Evolutionary conservation across 2,888 invertebrate genomes (phyloP), one percentile per base, ranked within the genome.

Genomic region (Nephrocerus scutellatus): DNA sequence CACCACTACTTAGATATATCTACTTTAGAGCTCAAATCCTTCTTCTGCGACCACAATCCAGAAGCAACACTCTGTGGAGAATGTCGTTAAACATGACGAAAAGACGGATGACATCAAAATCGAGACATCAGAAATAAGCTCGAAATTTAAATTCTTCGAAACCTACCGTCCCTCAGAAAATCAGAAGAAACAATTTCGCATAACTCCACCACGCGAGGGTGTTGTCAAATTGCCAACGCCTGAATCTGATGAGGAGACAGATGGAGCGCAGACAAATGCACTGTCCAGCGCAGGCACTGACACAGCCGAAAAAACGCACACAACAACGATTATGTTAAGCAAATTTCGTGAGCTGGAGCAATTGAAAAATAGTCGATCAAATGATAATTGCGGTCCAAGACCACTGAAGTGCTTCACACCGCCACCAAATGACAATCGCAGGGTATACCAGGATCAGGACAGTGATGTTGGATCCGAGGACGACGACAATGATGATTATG

Each of bases 311-410:
- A 56, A 74, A 3, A 58, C 63, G 4, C 82, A 82, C 61, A 89
- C 89, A 1, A 84, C 92, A 10, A 81, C 83, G 28, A 80, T 85
- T 57, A 91, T 93, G 84, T 75, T 92, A 50, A 78, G 75, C 55
- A 85, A 90, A 52, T 93, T 93, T 75, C 75, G 90, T 2, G 84
- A 89, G 70, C 79, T 93, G 75, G 92, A 92, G 70, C 81, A 83
- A 54, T 76, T 78, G 41, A 70, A 74, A 45, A 70, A 72, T 10
- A 73, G 72, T 12, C 64, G 76, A 12, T 72, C 32, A 12, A 44
- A 39, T 3, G 41, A 41, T 5, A n/a, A 41, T 9, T 25, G 20
- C 8, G 78, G 84, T 9, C 86, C 82, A 0, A 87, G 87, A 60
- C 90, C 91, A 0, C 66, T 91, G 44, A 91, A 90, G 65, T 73